Base-by-base conservation (phyloP, 2,113 vertebrate genomes). In the Casuarius casuarius region DNA sequence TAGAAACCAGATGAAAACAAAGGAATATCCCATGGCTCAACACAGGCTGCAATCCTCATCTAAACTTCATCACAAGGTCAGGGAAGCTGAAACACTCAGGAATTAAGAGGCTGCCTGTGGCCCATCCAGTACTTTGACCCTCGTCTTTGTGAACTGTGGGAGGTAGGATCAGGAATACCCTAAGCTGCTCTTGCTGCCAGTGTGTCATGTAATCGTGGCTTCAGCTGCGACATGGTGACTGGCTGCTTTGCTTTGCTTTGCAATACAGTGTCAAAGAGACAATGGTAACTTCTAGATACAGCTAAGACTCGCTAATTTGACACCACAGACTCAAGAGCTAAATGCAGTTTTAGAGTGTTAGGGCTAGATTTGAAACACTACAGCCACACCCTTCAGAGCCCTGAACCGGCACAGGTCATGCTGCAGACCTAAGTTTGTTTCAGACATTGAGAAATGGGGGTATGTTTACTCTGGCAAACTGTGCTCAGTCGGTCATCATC, bases 341-440 rank as follows among this genome's bases (percentile, higher is more conserved):
- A 84, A 56, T 3, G 31, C 9, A 65, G 2, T 46, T 89, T 77
- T n/a, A 62, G 29, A 35, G 20, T 44, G 16, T 26, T 79, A 1
- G 28, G 1, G 4, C 40, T 16, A 38, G 8, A 3, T 68, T 29
- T 40, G 62, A 83, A 29, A 72, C 16, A 7, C 54, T 31, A 2
- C 3, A 35, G 35, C 13, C 20, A 85, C 38, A 29, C 13, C 1
- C 35, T 58, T 35, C 49, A 33, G 52, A 59, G 59, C 59, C 81
- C 38, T 29, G 44, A 42, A 18, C 17, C 0, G 0, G 35, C 85
- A 59, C 16, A 26, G n/a, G 23, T 82, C 35, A 6, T 0, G 0
- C 46, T 71, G 75, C 38, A 56, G 40, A 17, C 21, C 23, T 4
- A 7, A 17, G 35, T 63, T 87, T 66, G 40, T 18, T 77, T 61